These are phyloP conservation scores for Adrianichthys oophorus DNA, from an alignment of 2,797 vertebrate genomes.

Conservation along the genomic window DNA sequence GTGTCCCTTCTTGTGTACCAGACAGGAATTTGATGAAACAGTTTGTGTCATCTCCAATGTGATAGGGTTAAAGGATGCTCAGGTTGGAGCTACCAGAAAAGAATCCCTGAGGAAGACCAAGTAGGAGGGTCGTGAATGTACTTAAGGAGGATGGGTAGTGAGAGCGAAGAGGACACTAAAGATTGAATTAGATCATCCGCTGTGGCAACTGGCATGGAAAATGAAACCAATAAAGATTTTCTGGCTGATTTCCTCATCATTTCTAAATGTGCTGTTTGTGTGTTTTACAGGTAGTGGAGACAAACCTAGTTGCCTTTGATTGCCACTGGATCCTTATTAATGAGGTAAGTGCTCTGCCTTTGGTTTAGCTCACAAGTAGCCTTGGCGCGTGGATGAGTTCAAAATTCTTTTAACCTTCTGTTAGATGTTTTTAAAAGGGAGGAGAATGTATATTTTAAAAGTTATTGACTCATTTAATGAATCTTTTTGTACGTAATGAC, in stretches of 20 bases:
- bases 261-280: constrained; percentile 8
- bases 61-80: too few species aligned
- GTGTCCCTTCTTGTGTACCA: too few species aligned
- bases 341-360: constrained; percentile 84
- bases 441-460: not conserved
- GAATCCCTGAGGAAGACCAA: too few species aligned
- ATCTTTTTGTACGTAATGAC: not conserved
- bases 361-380: constrained; percentile 33
- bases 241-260: not conserved
- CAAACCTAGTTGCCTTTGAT: constrained; percentile 98
- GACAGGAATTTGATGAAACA: too few species aligned
- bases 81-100: too few species aligned
- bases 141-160: too few species aligned
- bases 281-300: constrained; percentile 92
- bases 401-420: constrained; percentile 5
- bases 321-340: constrained; percentile 99
- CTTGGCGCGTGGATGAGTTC: constrained; percentile 17
- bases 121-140: too few species aligned
- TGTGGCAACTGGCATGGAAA: too few species aligned
- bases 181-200: too few species aligned
- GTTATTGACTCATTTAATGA: not conserved
- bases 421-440: constrained; percentile 9
- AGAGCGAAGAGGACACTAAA: too few species aligned
- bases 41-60: too few species aligned
- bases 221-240: not conserved